Conservation (phyloP, 1,140 invertebrate genomes). For the Drosophila novamexicana region DNA sequence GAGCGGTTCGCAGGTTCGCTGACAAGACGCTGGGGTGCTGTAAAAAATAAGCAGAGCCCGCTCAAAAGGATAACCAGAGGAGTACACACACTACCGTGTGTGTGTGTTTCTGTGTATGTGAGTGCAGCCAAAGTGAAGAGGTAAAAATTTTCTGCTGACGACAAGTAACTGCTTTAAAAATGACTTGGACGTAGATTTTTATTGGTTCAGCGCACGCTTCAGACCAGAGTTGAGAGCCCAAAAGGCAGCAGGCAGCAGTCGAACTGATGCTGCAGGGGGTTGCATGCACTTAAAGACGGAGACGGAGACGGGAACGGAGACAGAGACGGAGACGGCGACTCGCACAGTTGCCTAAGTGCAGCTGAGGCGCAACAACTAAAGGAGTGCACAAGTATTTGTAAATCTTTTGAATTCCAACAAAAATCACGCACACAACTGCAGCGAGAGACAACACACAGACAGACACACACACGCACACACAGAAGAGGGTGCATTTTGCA, state of each 20-base stretch:
- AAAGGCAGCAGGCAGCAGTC: background rate
- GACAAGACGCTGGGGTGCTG: constrained; percentile 82
- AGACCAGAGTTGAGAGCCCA: constrained; percentile 28
- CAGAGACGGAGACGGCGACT: constrained; percentile 14
- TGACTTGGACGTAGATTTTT: constrained; percentile 72
- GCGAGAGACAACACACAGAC: constrained; percentile 23
- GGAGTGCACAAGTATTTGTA: constrained; percentile 79
- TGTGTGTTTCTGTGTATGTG: constrained; percentile 21
- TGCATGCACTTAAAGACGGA: constrained; percentile 64
- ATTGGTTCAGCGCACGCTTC: constrained; percentile 66
- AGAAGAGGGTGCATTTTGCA: constrained; percentile 74
- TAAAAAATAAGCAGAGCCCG: constrained; percentile 62
- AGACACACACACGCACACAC: constrained; percentile 19
- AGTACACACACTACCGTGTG: background rate
- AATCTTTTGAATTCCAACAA: constrained; percentile 81
- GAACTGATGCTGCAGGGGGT: constrained; percentile 26
- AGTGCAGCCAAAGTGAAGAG: constrained; percentile 58
- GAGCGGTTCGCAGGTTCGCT: constrained; percentile 36
- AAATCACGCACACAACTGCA: constrained; percentile 50
- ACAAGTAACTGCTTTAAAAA: constrained; percentile 71
- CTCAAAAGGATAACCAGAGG: constrained; percentile 53
- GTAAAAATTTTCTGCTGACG: constrained; percentile 81
- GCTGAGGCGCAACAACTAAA: constrained; percentile 54
- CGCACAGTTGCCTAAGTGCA: constrained; percentile 72
- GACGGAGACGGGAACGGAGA: constrained; percentile 8